These are phyloP conservation scores for Delia radicum DNA, from an alignment of 1,140 invertebrate genomes.

Conservation along the genomic window DNA sequence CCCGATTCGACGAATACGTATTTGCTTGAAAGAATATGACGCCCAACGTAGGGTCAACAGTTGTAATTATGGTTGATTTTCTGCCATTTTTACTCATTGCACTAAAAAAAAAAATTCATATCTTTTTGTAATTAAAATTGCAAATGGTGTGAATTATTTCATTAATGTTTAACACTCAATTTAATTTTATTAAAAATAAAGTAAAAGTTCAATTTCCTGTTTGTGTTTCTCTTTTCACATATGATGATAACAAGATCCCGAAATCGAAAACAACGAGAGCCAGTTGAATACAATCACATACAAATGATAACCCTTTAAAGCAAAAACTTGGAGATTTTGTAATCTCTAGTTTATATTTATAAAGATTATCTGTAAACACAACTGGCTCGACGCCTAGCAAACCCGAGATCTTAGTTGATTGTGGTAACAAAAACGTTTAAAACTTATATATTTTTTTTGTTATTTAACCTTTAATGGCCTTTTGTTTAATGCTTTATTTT, in stretches of 20 bases:
- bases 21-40: too few relatives aligned
- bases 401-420: conserved; percentile 48
- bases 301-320: not conserved
- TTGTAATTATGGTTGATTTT: too few relatives aligned
- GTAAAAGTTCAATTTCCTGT: not conserved
- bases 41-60: too few relatives aligned
- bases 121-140: not conserved
- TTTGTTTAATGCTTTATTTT: not conserved
- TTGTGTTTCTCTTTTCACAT: not conserved
- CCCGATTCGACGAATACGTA: too few relatives aligned
- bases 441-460: not conserved
- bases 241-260: conserved; percentile 52
- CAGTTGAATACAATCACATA: conserved; percentile 42
- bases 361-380: conserved; percentile 30
- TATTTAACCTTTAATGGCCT: not conserved
- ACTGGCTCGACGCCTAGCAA: conserved; percentile 53
- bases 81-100: too few relatives aligned
- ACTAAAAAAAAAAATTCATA: not conserved
- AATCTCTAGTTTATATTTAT: not conserved
- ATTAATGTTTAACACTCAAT: not conserved
- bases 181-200: not conserved
- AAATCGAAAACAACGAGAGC: conserved; percentile 56
- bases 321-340: not conserved
- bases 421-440: not conserved
- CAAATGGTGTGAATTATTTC: too few relatives aligned